These are phyloP conservation scores for Zoanthus sociatus DNA, from an alignment of 92 coral and sea anemone genomes.

Conservation along the genomic window DNA sequence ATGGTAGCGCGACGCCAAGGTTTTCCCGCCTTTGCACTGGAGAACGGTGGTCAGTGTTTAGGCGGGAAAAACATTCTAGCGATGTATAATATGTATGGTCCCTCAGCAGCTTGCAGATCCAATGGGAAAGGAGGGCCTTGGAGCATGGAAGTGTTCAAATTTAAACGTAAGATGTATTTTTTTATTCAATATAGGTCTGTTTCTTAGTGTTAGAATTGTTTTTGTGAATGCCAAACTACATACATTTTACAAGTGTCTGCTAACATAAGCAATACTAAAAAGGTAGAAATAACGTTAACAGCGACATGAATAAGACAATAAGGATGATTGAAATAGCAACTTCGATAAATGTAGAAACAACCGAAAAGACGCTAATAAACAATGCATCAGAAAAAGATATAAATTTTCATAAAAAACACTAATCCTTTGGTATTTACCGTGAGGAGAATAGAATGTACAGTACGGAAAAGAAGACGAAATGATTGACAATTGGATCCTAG, in stretches of 20 bases:
- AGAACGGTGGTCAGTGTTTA: constrained; percentile 96
- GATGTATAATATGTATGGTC: constrained; percentile 92
- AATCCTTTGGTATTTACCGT: neutral
- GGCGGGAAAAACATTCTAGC: constrained; percentile 83
- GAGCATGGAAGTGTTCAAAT: constrained; percentile 96
- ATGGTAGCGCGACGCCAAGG: constrained; percentile 88
- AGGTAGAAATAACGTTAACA: too few species aligned
- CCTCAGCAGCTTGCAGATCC: constrained; percentile 80
- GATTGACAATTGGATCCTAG: too few species aligned
- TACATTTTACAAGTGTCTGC: neutral
- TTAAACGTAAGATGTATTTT: constrained; percentile 65
- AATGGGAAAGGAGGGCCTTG: constrained; percentile 97
- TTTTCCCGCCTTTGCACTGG: constrained; percentile 90
- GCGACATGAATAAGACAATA: neutral
- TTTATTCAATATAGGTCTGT: too few species aligned
- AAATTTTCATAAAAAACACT: neutral
- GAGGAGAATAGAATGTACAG: neutral
- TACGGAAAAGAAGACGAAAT: too few species aligned
- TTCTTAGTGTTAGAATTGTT: neutral
- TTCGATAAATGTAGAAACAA: neutral
- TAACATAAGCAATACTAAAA: neutral
- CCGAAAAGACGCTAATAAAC: neutral
- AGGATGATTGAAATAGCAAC: neutral
- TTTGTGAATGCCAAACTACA: neutral
- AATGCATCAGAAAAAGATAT: neutral